Conservation (phyloP, 2,797 vertebrate species). For the Pangasius mekongensis region DNA sequence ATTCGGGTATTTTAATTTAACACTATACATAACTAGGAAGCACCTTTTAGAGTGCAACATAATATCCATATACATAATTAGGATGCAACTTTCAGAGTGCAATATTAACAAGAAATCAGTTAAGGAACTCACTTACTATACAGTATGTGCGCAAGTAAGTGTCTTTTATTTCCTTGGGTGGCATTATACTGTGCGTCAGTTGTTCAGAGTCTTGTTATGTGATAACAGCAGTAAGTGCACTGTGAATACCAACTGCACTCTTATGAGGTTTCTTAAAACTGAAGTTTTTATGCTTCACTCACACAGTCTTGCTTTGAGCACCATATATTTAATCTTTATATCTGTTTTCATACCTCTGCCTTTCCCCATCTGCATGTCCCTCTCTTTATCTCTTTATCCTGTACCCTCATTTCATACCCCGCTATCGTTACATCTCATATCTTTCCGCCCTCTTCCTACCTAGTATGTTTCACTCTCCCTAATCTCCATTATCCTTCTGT, state of each 20-base stretch:
- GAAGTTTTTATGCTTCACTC: background rate
- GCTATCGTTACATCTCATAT: background rate
- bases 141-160: background rate
- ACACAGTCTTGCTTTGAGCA: constrained; percentile 4
- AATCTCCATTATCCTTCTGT: constrained; percentile 21
- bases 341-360: constrained; percentile 8
- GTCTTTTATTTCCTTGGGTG: background rate
- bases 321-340: constrained; percentile 17
- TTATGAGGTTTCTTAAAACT: background rate
- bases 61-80: background rate
- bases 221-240: background rate
- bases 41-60: background rate
- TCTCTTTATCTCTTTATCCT: constrained; percentile 11
- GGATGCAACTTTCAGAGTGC: background rate
- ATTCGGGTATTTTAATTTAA: background rate
- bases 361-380: constrained; percentile 15
- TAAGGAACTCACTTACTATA: background rate
- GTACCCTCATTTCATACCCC: background rate
- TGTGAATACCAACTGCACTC: background rate
- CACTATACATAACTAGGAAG: background rate
- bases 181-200: background rate
- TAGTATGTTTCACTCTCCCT: background rate
- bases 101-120: background rate
- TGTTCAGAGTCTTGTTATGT: background rate
- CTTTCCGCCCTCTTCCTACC: background rate